Evolutionary conservation across 2,888 invertebrate genomes (phyloP).

Genomic region (Melolontha melolontha): DNA sequence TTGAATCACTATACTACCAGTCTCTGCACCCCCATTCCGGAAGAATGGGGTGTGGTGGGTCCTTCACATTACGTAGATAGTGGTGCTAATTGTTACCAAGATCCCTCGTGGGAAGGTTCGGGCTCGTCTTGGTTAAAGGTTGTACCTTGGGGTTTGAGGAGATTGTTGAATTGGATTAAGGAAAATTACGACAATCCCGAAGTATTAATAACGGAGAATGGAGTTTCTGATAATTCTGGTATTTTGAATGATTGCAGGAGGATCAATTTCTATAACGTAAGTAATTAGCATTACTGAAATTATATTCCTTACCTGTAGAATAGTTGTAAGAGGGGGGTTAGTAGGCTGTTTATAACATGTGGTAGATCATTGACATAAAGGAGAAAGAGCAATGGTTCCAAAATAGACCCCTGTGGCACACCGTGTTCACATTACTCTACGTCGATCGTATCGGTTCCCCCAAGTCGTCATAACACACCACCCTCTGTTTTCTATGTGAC

Average conservation of each 20-base stretch:
- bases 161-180: constrained; percentile 67
- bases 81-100: constrained; percentile 15
- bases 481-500: too few species aligned
- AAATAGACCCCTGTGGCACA: too few species aligned
- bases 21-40: constrained; percentile 1
- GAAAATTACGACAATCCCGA: constrained; percentile 66
- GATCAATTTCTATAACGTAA: constrained; percentile 44
- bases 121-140: constrained; percentile 68
- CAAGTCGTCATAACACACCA: too few species aligned
- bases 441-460: too few species aligned
- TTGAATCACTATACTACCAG: constrained; percentile 13
- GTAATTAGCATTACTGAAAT: too few species aligned
- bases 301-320: too few species aligned
- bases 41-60: too few species aligned
- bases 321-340: too few species aligned
- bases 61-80: constrained; percentile 59
- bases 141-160: constrained; percentile 72
- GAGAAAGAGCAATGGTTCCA: too few species aligned
- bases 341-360: too few species aligned
- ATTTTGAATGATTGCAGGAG: constrained; percentile 49
- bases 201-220: constrained; percentile 72
- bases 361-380: too few species aligned
- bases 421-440: too few species aligned
- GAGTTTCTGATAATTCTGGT: constrained; percentile 66
- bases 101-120: constrained; percentile 2